Percentiles rank a stretch among this genome's conserved stretches.
Evolutionary conservation across 2,797 vertebrate species (phyloP).

Genomic region (Menidia menidia): DNA sequence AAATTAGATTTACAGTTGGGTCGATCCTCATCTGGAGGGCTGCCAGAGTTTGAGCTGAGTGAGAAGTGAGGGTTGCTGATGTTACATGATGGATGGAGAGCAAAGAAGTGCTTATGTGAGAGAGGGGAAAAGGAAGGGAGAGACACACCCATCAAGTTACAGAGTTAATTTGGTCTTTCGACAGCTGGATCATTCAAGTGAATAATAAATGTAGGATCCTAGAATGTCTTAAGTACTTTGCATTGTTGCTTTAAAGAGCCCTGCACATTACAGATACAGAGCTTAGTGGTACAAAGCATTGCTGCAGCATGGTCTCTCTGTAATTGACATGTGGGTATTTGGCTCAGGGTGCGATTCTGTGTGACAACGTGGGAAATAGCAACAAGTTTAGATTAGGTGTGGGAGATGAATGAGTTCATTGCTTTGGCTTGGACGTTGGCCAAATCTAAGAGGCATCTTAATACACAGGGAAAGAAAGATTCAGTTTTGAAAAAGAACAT

Average conservation of each 20-base stretch:
- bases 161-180: conserved; percentile 52
- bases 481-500: conserved; percentile 24
- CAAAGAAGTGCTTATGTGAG: conserved; percentile 72
- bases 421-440: conserved; percentile 27
- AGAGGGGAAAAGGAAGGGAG: conserved; percentile 20
- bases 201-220: conserved; percentile 52
- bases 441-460: conserved; percentile 29
- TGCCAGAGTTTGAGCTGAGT: conserved; percentile 72
- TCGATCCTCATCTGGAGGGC: conserved; percentile 74
- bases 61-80: conserved; percentile 59
- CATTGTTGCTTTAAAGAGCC: conserved; percentile 42
- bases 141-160: conserved; percentile 29
- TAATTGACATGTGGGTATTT: conserved; percentile 39
- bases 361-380: conserved; percentile 42
- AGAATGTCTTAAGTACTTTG: conserved; percentile 32
- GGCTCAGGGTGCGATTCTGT: conserved; percentile 26
- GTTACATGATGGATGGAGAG: conserved; percentile 67
- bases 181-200: conserved; percentile 43
- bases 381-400: conserved; percentile 40
- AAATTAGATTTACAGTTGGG: conserved; percentile 80
- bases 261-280: conserved; percentile 30
- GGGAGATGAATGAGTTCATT: conserved; percentile 52
- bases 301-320: conserved; percentile 9
- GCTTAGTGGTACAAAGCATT: conserved; percentile 21
- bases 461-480: conserved; percentile 15